Base-by-base conservation (phyloP, 2,888 invertebrate genomes). In the Abrostola tripartita region DNA sequence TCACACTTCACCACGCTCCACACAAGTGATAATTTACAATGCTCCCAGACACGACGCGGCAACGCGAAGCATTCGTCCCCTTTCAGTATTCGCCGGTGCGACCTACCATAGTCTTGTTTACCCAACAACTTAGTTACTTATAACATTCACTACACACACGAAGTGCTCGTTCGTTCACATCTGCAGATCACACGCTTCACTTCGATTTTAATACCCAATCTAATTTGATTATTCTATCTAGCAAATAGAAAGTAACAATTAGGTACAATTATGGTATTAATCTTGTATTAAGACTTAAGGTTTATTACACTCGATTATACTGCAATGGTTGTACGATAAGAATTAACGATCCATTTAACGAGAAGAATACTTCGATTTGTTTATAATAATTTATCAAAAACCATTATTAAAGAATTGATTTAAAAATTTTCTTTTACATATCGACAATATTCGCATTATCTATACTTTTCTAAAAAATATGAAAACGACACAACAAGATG, bases 151-250 rank as follows among this genome's bases (percentile, higher is more conserved):
- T 76, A 84, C 81, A 83, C 83, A 79, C 83, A 65, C 74, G 62
- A 60, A 66, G 82, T 82, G 75, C 79, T 77, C 71, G 74, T 82
- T 76, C 81, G 73, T 77, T 78, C 82, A 83, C 80, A 78, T 82
- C 83, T 77, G 86, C 85, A 89, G 86, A 90, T 89, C 91, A 91
- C 90, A 90, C 90, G 85, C 86, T 88, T 85, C 85, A 88, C 89
- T 89, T 88, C 79, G 74, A 86, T 84, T 88, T 87, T 78, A 86
- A 89, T 92, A 92, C 87, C 88, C 90, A 90, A 91, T 92, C 93
- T 94, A 94, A 93, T 94, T 94, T 92, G 89, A 92, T 93, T 93
- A 93, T 92, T 93, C 94, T 94, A 94, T 94, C 93, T 94, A 94
- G 93, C 92, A 92, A 93, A 92, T 93, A 94, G 92, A 94, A 93